These are phyloP conservation scores for Pelusios castaneus DNA, from an alignment of 2,113 vertebrate species.

Conservation along the genomic window DNA sequence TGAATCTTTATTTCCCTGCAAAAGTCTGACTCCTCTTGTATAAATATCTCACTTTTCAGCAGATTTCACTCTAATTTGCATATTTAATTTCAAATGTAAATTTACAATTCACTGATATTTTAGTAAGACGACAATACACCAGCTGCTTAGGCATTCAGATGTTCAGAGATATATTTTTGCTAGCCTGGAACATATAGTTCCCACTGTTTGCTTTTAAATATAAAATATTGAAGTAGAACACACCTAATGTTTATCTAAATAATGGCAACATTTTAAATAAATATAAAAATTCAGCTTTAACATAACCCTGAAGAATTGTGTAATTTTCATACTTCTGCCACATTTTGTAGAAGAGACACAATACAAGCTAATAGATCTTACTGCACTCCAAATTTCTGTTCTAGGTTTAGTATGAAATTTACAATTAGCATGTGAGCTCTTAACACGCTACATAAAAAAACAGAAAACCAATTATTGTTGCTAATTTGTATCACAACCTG, in stretches of 20 bases:
- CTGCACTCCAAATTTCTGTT: background rate
- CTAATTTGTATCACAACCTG: background rate
- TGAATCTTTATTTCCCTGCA: constrained; percentile 5
- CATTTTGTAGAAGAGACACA: background rate
- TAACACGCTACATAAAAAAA: background rate
- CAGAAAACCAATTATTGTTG: background rate
- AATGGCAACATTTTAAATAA: background rate
- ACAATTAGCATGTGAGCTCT: constrained; percentile 9
- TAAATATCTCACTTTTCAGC: background rate
- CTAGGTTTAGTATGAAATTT: constrained; percentile 28
- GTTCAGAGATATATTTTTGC: background rate
- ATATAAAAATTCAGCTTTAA: background rate
- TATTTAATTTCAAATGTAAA: background rate
- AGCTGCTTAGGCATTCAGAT: background rate
- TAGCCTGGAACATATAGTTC: background rate
- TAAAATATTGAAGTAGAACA: background rate
- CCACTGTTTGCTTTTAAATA: background rate
- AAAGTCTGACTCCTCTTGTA: background rate
- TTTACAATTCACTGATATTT: background rate
- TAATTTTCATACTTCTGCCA: background rate
- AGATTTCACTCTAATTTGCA: background rate
- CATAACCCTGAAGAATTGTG: background rate
- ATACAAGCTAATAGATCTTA: background rate
- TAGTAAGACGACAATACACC: background rate
- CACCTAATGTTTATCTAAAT: background rate